phyloP scores from a whole-genome alignment of 2,797 vertebrate genomes.

The Tachyglossus aculeatus region DNA sequence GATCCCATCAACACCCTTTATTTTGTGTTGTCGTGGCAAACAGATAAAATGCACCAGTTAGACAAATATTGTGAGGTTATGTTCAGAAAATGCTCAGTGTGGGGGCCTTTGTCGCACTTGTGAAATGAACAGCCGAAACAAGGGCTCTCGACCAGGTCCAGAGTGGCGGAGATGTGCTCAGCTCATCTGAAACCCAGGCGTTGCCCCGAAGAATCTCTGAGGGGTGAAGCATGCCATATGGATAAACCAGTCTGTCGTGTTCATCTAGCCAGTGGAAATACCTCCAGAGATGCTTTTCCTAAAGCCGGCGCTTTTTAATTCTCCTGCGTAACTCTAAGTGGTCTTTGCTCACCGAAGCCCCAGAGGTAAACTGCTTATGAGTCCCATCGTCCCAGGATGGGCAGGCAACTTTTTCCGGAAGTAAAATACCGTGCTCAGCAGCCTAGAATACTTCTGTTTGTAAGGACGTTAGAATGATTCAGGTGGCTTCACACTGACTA shows the following conservation, averaged over 20 bases:
- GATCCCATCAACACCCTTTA: conserved; percentile 10
- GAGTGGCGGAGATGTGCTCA: too few species aligned
- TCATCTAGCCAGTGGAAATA: neutral
- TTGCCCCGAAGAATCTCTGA: conserved; percentile 6
- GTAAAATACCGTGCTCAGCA: neutral
- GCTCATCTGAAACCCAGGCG: conserved; percentile 4
- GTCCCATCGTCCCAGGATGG: conserved; percentile 19
- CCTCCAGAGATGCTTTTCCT: conserved; percentile 1
- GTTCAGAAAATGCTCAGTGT: conserved; percentile 27
- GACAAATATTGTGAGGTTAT: conserved; percentile 31
- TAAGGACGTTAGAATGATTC: conserved; percentile 24
- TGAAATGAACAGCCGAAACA: conserved; percentile 43
- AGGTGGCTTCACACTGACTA: conserved; percentile 47
- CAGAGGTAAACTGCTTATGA: neutral
- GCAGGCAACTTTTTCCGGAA: conserved; percentile 10
- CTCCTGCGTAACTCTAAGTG: conserved; percentile 1
- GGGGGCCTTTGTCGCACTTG: neutral
- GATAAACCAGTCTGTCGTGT: conserved; percentile 18
- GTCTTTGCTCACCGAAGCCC: conserved; percentile 18
- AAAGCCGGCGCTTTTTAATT: neutral
- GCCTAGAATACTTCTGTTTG: neutral
- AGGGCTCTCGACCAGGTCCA: conserved; percentile 33
- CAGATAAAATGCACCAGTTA: conserved; percentile 33
- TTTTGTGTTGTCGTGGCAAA: conserved; percentile 31
- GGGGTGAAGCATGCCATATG: neutral